Evolutionary conservation across 2,113 vertebrate genomes (phyloP).

Genomic region (Channa maculata): DNA sequence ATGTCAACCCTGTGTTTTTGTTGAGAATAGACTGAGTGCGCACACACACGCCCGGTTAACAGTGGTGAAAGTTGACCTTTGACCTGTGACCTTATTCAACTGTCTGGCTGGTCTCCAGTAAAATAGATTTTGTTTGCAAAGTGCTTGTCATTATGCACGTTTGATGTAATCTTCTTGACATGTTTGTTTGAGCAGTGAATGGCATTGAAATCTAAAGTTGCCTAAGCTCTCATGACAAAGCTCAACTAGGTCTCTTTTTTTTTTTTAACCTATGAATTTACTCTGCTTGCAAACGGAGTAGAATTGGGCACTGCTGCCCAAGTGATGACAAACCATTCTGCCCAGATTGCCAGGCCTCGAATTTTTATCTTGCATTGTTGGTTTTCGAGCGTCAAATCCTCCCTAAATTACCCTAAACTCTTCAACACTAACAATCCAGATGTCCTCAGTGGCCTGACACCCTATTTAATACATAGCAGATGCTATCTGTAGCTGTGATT

Average conservation of each 20-base stretch:
- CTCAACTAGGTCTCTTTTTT: conserved; percentile 9
- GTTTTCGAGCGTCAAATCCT: conserved; percentile 32
- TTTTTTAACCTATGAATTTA: conserved; percentile 19
- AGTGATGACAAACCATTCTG: conserved; percentile 8
- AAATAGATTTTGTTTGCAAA: conserved; percentile 52
- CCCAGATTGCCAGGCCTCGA: background rate
- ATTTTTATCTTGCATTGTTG: conserved; percentile 45
- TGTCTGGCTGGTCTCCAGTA: conserved; percentile 11
- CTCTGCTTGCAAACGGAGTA: conserved; percentile 9
- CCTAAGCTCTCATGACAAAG: conserved; percentile 7
- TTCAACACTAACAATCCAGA: conserved; percentile 52
- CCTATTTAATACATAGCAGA: conserved; percentile 65
- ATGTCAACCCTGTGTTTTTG: conserved; percentile 34
- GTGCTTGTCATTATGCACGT: conserved; percentile 32
- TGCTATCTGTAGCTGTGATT: conserved; percentile 62
- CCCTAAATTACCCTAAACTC: conserved; percentile 42
- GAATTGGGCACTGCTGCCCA: conserved; percentile 21
- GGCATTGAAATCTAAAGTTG: conserved; percentile 14
- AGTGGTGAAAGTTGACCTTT: conserved; percentile 46
- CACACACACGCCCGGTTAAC: background rate
- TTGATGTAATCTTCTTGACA: conserved; percentile 51
- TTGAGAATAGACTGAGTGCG: conserved; percentile 20
- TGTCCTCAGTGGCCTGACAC: conserved; percentile 61
- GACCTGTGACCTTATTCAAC: conserved; percentile 36
- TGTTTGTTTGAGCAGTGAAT: conserved; percentile 5